These are phyloP conservation scores for Allophyes oxyacanthae DNA, from an alignment of 2,888 invertebrate genomes.

Conservation along the genomic window DNA sequence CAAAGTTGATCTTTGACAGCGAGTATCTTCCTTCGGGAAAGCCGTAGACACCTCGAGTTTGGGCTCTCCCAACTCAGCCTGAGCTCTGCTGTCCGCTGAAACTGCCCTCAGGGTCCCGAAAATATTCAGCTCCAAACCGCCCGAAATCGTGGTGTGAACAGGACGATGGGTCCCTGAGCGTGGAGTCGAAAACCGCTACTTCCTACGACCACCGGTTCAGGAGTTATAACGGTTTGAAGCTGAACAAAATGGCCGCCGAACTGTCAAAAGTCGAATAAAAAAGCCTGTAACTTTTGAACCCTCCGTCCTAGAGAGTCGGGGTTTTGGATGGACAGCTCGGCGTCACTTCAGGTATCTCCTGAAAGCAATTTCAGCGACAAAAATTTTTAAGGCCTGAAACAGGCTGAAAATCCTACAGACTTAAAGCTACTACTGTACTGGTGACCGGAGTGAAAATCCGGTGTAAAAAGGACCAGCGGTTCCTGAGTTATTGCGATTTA, in stretches of 20 bases:
- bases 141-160: neutral
- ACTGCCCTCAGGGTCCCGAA: neutral
- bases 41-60: neutral
- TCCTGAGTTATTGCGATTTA: too few relatives aligned
- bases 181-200: neutral
- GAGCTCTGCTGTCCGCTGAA: neutral
- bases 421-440: neutral
- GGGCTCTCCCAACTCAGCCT: too few relatives aligned
- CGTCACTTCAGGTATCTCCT: neutral
- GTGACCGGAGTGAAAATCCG: too few relatives aligned
- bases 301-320: neutral
- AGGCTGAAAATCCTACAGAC: neutral
- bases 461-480: too few relatives aligned
- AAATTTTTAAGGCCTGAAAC: neutral
- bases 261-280: neutral
- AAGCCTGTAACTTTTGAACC: neutral
- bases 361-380: neutral
- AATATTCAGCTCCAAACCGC: slow-evolving; percentile 1
- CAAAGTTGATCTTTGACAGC: neutral
- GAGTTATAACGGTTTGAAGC: neutral
- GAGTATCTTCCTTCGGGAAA: neutral
- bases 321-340: neutral
- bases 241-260: slow-evolving; percentile 6
- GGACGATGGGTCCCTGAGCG: neutral
- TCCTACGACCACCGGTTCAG: neutral